Conservation (phyloP, 2,888 invertebrate species). For the Athalia cordata region DNA sequence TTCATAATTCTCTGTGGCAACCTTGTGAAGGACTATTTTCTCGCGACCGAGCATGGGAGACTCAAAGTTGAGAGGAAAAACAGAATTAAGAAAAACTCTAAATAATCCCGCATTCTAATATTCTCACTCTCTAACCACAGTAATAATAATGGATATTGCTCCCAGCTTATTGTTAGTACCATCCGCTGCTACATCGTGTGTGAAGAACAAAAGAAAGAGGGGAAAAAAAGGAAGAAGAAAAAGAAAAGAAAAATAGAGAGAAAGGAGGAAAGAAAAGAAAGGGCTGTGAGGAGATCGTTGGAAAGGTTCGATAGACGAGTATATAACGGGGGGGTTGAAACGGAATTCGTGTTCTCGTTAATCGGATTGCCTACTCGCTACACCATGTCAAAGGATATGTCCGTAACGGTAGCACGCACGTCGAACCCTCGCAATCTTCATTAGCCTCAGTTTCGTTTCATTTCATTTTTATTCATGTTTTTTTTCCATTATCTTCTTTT, state of each 20-base stretch:
- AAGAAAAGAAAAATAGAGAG: neutral
- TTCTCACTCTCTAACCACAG: no score
- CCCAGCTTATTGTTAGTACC: no score
- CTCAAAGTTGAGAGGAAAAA: no score
- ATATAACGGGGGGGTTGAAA: constrained; percentile 12
- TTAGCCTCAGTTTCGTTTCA: neutral
- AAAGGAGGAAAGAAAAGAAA: neutral
- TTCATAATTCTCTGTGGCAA: no score
- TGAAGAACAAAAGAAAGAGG: neutral
- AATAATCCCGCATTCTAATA: no score
- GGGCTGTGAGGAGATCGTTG: neutral
- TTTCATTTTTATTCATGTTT: neutral
- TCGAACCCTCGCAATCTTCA: neutral
- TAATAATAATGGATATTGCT: no score
- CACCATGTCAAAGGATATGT: neutral
- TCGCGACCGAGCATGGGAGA: no score
- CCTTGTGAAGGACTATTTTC: no score
- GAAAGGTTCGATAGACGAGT: neutral
- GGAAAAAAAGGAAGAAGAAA: neutral
- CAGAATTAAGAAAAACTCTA: no score
- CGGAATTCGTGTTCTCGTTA: constrained; percentile 36
- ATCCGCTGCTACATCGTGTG: no score
- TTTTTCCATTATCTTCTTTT: neutral
- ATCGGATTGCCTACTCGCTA: constrained; percentile 13
- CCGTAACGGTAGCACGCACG: neutral